These are phyloP conservation scores for Eulemur coronatus DNA, from an alignment of 2,797 vertebrate species.

Conservation along the genomic window DNA sequence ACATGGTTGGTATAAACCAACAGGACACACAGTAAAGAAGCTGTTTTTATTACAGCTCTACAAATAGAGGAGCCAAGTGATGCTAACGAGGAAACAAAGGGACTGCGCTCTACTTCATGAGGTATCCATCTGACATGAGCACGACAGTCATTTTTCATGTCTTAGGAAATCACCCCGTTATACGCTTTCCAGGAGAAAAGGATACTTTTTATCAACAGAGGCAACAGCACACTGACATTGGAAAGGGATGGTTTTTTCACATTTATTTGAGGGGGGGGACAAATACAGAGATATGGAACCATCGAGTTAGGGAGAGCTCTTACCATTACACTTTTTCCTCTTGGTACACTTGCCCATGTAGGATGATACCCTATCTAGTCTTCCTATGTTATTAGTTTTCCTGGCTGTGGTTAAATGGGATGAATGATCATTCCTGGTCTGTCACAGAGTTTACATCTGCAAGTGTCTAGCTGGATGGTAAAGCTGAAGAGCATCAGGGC, in stretches of 20 bases:
- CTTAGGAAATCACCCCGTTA: not conserved
- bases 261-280: not conserved
- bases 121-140: not conserved
- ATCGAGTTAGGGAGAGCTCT: not conserved
- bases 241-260: not conserved
- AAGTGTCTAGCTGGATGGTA: not conserved
- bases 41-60: slow-evolving; percentile 40
- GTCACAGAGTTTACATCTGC: not conserved
- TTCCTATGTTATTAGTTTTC: not conserved
- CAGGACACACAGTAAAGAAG: slow-evolving; percentile 65
- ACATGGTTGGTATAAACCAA: slow-evolving; percentile 60
- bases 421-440: not conserved
- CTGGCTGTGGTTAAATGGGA: not conserved
- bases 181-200: not conserved
- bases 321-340: not conserved
- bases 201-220: not conserved
- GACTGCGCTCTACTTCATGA: not conserved
- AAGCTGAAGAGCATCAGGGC: not conserved
- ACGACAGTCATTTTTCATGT: not conserved
- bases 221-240: accelerated
- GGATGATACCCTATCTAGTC: not conserved
- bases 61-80: slow-evolving; percentile 47
- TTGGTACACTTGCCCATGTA: not conserved
- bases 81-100: slow-evolving; percentile 57
- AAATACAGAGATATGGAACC: not conserved